phyloP scores from a whole-genome alignment of 2,888 invertebrate genomes.

The Eueremaeus valkanovi region DNA sequence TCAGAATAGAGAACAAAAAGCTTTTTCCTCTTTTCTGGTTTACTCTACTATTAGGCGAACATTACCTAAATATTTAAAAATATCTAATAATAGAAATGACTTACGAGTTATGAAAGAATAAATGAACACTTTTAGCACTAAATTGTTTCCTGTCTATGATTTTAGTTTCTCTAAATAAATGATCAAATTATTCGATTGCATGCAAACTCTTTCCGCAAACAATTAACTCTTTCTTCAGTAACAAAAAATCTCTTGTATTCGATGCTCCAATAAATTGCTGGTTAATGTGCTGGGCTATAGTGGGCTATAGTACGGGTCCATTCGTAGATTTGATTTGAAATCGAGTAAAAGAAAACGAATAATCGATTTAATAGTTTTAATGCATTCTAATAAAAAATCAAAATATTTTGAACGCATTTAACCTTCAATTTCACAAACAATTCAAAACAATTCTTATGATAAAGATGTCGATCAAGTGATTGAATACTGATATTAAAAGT shows the following conservation, averaged over 20 bases:
- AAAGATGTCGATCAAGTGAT: constrained; percentile 22
- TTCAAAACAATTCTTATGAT: not conserved
- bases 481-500: not conserved
- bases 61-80: not conserved
- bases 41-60: not conserved
- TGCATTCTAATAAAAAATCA: not conserved
- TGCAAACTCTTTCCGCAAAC: not conserved
- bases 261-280: too few relatives aligned
- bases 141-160: constrained; percentile 8
- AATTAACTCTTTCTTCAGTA: constrained; percentile 9
- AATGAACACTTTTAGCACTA: not conserved
- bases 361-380: not conserved
- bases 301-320: too few relatives aligned
- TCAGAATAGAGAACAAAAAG: not conserved
- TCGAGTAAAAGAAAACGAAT: too few relatives aligned
- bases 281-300: too few relatives aligned
- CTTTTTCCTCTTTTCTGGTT: not conserved
- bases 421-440: not conserved
- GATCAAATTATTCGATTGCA: not conserved
- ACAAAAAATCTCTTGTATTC: too few relatives aligned
- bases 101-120: not conserved
- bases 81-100: not conserved
- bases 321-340: too few relatives aligned
- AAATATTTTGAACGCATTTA: not conserved
- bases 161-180: not conserved